Conservation (phyloP, 1,140 invertebrate genomes). For the Ostrea denselamellosa region DNA sequence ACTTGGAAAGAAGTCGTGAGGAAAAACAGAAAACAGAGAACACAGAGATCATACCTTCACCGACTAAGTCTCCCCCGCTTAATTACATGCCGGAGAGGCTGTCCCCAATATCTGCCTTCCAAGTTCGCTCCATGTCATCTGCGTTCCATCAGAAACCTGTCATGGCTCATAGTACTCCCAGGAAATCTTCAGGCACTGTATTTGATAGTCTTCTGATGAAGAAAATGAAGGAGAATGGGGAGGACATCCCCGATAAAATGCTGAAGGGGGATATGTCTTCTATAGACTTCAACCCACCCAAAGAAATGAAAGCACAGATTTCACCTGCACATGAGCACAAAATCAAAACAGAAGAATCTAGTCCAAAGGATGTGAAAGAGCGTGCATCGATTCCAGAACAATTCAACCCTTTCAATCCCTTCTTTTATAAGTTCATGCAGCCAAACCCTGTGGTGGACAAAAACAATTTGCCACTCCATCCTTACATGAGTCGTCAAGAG, state of each 20-base stretch:
- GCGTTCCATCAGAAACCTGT: slow-evolving; percentile 53
- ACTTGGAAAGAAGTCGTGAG: slow-evolving; percentile 53
- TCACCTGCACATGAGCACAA: slow-evolving; percentile 53
- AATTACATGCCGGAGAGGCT: slow-evolving; percentile 45
- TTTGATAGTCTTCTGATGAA: slow-evolving; percentile 71
- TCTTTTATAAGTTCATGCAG: slow-evolving; percentile 57
- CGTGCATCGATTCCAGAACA: slow-evolving; percentile 56
- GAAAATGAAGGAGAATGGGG: slow-evolving; percentile 70
- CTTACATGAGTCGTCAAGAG: slow-evolving; percentile 58
- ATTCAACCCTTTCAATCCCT: slow-evolving; percentile 60
- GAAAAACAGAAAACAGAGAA: slow-evolving; percentile 54
- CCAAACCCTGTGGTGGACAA: slow-evolving; percentile 63
- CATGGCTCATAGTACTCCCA: slow-evolving; percentile 61
- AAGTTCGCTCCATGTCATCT: slow-evolving; percentile 52
- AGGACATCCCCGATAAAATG: slow-evolving; percentile 50
- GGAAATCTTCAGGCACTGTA: slow-evolving; percentile 56
- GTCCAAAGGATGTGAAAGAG: slow-evolving; percentile 43
- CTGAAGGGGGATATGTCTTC: slow-evolving; percentile 32
- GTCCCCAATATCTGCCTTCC: slow-evolving; percentile 52
- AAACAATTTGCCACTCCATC: slow-evolving; percentile 55
- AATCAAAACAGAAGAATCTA: slow-evolving; percentile 48
- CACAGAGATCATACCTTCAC: slow-evolving; percentile 53
- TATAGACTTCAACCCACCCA: slow-evolving; percentile 23
- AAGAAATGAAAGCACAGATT: slow-evolving; percentile 38
- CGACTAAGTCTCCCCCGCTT: slow-evolving; percentile 57